Evolutionary conservation across 2,888 invertebrate genomes (phyloP), one percentile per base, ranked within the genome.

Genomic region (Cheilosia scutellata): DNA sequence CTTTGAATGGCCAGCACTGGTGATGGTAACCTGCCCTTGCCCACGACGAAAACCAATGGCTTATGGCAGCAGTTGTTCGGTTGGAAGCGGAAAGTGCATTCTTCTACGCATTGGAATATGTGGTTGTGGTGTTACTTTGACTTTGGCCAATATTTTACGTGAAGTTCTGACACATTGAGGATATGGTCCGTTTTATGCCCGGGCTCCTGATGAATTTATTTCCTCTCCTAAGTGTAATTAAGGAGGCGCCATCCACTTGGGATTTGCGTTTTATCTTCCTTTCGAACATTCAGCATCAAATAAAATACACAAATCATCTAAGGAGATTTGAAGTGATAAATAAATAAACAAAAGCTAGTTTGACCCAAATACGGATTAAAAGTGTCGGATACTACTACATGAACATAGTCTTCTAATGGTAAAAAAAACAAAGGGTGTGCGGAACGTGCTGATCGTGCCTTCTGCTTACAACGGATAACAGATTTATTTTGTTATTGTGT

Each of bases 281-380:
- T 65, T 49, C 37, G 37, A 25, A 51, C 37, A 33, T 37, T 37
- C 51, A 3, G 49, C 20, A 7, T 25, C 37, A 9, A 40, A 53
- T 16, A 20, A 25, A 53, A 53, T 40, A 66, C 16, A 66, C n/a
- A 20, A 29, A 16, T n/a, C 62, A 47, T 31, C 16, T 16, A 62
- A 44, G n/a, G 42, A 44, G 9, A 16, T 44, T 44, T 29, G 11
- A 31, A 47, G 44, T 62, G 40, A 9, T 37, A 44, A 44, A 27
- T 33, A 49, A 65, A 49, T 37, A 49, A 13, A 65, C 33, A 65
- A 33, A 57, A 65, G 2, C 44, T n/a, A 9, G 33, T 37, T 37
- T 37, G 11, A 37, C 37, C 37, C 37, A 37, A 37, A 37, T 37
- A 37, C 37, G 11, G 11, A 37, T 37, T 11, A 37, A 11, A 11